phyloP scores from a whole-genome alignment of 2,113 vertebrate species.

The Lophius piscatorius region DNA sequence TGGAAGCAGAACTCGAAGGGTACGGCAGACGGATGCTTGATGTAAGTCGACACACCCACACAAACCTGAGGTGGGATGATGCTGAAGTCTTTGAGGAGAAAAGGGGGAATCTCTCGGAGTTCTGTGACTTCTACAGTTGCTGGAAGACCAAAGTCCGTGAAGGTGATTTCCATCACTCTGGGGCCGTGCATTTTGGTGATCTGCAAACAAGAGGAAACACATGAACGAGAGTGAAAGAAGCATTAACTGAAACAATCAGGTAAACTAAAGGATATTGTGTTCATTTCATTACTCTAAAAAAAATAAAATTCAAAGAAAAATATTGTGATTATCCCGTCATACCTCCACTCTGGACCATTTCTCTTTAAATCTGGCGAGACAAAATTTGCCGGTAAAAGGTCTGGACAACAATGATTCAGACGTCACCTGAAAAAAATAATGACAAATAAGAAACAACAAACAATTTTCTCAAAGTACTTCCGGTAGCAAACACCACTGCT shows the following conservation, averaged over 20 bases:
- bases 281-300: too few relatives aligned
- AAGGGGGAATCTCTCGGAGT: constrained; percentile 88
- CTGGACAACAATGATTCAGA: constrained; percentile 83
- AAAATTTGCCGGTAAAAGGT: constrained; percentile 92
- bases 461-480: too few relatives aligned
- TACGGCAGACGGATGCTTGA: not conserved
- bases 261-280: too few relatives aligned
- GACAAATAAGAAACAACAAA: too few relatives aligned
- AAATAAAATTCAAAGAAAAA: too few relatives aligned
- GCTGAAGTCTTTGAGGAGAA: constrained; percentile 82
- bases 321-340: constrained; percentile 47
- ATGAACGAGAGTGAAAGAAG: not conserved
- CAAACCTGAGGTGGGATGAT: constrained; percentile 90
- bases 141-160: constrained; percentile 86
- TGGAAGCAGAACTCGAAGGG: too few relatives aligned
- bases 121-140: constrained; percentile 90
- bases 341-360: constrained; percentile 94
- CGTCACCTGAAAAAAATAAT: constrained; percentile 68
- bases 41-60: not conserved
- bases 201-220: constrained; percentile 63
- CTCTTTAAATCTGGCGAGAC: constrained; percentile 87
- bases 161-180: constrained; percentile 87
- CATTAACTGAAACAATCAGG: not conserved
- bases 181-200: constrained; percentile 88
- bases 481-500: too few relatives aligned